phyloP scores from a whole-genome alignment of 2,797 vertebrate genomes.

The Sebastes iracundus region DNA sequence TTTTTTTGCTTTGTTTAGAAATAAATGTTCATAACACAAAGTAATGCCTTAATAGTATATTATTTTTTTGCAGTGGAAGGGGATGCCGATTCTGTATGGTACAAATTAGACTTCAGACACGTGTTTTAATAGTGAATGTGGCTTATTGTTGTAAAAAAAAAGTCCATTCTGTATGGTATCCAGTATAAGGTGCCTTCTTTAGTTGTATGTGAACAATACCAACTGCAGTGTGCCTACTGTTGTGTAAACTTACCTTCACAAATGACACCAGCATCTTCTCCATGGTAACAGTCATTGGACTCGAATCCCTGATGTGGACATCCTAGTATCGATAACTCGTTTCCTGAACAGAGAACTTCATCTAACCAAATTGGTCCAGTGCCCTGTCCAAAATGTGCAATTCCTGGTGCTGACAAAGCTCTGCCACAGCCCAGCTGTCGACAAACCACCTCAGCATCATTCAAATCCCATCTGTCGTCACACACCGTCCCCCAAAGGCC shows the following conservation, averaged over 20 bases:
- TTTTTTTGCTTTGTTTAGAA: neutral
- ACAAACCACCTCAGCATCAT: neutral
- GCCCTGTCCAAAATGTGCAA: neutral
- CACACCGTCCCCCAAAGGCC: slow-evolving; percentile 1
- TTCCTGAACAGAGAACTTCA: neutral
- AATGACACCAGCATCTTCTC: neutral
- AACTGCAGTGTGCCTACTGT: neutral
- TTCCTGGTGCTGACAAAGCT: fast-evolving
- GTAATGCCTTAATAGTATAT: neutral
- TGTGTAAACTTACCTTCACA: neutral
- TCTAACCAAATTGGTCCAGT: slow-evolving; percentile 1
- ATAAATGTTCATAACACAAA: neutral
- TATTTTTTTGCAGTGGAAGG: neutral
- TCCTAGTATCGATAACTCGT: neutral
- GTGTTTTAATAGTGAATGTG: neutral
- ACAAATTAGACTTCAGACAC: neutral
- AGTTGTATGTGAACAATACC: neutral
- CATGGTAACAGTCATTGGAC: neutral
- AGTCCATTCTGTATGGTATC: neutral
- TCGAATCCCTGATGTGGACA: neutral
- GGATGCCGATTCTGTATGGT: neutral
- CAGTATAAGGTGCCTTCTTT: no score
- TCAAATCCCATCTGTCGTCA: neutral
- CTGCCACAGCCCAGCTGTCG: neutral
- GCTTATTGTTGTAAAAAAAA: neutral